Evolutionary conservation across 2,797 vertebrate genomes (phyloP).

Genomic region (Cyclura pinguis): DNA sequence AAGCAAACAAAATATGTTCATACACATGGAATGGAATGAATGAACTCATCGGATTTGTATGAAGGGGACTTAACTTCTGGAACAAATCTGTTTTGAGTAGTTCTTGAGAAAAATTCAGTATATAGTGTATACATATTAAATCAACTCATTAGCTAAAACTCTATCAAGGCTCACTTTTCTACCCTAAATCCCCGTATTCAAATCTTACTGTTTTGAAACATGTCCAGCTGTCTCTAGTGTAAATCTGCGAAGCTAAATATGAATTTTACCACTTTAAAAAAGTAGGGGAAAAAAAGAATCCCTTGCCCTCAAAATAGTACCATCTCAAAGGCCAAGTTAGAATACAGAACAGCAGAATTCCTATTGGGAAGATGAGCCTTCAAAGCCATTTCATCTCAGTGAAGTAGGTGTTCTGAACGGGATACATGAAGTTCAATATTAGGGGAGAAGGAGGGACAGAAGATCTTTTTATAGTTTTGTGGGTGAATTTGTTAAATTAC

Average conservation of each 20-base stretch:
- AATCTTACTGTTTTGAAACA: neutral
- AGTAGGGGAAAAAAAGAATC: neutral
- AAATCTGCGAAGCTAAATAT: neutral
- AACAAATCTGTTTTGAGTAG: neutral
- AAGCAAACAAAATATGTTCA: neutral
- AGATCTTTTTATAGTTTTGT: neutral
- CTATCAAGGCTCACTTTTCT: neutral
- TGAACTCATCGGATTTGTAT: neutral
- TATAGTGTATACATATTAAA: neutral
- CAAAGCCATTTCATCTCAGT: slow-evolving; percentile 1
- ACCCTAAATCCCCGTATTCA: neutral
- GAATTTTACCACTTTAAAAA: neutral
- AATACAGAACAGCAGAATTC: slow-evolving; percentile 2
- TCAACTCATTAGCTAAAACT: slow-evolving; percentile 7
- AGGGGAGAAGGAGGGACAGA: neutral
- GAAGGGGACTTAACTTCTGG: neutral
- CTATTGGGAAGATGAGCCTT: slow-evolving; percentile 15
- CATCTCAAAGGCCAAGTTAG: slow-evolving; percentile 5
- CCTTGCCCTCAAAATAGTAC: neutral
- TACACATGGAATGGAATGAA: neutral
- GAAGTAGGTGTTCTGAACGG: slow-evolving; percentile 6
- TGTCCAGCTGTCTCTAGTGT: neutral
- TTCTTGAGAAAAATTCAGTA: neutral
- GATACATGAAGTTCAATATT: neutral
- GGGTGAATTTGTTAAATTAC: slow-evolving; percentile 16